Conservation (phyloP, 2,113 vertebrate genomes). For the Cryptotis parvus region DNA sequence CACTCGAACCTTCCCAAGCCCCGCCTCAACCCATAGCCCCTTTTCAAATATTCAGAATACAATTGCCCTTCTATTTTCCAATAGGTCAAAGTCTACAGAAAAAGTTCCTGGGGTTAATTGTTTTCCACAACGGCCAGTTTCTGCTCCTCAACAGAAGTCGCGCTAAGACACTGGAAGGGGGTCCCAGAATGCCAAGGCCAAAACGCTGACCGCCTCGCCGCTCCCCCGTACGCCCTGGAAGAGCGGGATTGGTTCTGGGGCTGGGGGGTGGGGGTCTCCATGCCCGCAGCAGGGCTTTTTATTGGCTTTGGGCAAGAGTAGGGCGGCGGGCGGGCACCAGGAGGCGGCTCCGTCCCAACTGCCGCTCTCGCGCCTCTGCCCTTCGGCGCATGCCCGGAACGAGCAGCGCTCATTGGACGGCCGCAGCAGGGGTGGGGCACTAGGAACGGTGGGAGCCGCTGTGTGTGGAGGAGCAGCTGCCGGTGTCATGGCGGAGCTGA, state of each 20-base stretch:
- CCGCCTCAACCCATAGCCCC: slow-evolving; percentile 20
- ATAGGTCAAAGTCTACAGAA: slow-evolving; percentile 27
- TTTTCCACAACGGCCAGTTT: slow-evolving; percentile 24
- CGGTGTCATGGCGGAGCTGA: slow-evolving; percentile 95
- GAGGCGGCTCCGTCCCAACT: neutral
- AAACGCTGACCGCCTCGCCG: neutral
- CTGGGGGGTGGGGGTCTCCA: neutral
- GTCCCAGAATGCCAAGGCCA: neutral
- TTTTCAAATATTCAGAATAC: slow-evolving; percentile 52
- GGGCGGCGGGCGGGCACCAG: slow-evolving; percentile 56
- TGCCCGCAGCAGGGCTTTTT: slow-evolving; percentile 31
- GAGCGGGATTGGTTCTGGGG: slow-evolving; percentile 63
- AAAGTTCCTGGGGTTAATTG: slow-evolving; percentile 30
- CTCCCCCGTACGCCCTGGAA: neutral
- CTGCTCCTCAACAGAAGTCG: slow-evolving; percentile 8
- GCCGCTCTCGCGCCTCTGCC: slow-evolving; percentile 62
- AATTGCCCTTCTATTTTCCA: neutral
- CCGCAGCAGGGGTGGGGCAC: slow-evolving; percentile 74
- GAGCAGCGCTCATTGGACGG: slow-evolving; percentile 73
- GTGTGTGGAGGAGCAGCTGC: slow-evolving; percentile 81
- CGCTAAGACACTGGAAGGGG: neutral
- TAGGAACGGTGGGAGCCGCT: slow-evolving; percentile 81
- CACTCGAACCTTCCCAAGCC: neutral
- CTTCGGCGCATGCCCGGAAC: slow-evolving; percentile 43
- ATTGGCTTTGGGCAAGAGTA: slow-evolving; percentile 61